Evolutionary conservation across 2,888 invertebrate genomes (phyloP).

Genomic region (Ophion obscuratus): DNA sequence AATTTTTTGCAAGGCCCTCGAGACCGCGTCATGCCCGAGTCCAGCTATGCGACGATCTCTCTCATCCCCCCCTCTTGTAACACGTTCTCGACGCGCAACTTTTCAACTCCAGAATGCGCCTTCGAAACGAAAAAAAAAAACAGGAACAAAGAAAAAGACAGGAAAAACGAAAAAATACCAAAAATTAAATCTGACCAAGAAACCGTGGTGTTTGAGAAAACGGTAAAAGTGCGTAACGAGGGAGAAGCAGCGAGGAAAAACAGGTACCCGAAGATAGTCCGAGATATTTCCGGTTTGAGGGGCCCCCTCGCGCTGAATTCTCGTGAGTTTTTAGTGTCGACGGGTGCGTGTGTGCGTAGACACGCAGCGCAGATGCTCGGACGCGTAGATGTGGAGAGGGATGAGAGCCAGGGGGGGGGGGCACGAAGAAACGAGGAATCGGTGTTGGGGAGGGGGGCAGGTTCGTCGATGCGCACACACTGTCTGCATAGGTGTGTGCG

Average conservation of each 20-base stretch:
- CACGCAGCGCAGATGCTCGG: slow-evolving; percentile 17
- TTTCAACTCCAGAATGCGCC: neutral
- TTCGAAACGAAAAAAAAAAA: neutral
- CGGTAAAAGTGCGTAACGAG: slow-evolving; percentile 48
- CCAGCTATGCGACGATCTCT: slow-evolving; percentile 46
- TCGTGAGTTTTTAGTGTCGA: slow-evolving; percentile 12
- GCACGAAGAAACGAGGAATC: neutral
- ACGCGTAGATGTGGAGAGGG: neutral
- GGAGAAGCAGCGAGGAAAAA: slow-evolving; percentile 31
- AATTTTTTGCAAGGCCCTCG: slow-evolving; percentile 69
- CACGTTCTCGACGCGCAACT: neutral
- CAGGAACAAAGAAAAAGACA: neutral
- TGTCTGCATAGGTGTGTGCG: slow-evolving; percentile 49
- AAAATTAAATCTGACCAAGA: neutral
- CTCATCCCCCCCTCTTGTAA: neutral
- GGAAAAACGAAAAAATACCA: slow-evolving; percentile 12
- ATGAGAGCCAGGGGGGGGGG: neutral
- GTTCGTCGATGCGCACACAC: slow-evolving; percentile 20
- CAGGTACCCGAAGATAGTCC: slow-evolving; percentile 21
- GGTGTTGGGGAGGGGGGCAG: slow-evolving; percentile 33
- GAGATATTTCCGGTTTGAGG: slow-evolving; percentile 18
- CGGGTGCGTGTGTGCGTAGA: slow-evolving; percentile 1
- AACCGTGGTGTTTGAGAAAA: slow-evolving; percentile 16
- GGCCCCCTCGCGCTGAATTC: slow-evolving; percentile 3
- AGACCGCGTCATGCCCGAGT: slow-evolving; percentile 47